Conservation (phyloP, 2,797 vertebrate genomes). For the Chelon auratus region DNA sequence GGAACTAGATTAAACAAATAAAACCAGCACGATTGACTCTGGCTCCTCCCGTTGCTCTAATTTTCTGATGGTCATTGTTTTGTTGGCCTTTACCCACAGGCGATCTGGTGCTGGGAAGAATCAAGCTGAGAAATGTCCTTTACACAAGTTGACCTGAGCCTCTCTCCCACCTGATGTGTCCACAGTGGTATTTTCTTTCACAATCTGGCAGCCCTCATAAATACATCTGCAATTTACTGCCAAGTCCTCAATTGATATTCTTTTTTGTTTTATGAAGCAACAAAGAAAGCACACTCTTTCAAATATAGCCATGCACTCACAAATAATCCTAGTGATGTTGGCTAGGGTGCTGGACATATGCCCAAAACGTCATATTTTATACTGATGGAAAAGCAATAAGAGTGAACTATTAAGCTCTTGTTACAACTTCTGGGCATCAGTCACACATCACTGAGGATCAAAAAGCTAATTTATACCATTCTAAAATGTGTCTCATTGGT, state of each 20-base stretch:
- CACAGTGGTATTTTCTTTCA: constrained; percentile 58
- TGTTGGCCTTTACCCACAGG: constrained; percentile 44
- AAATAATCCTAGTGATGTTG: constrained; percentile 42
- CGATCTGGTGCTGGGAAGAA: constrained; percentile 38
- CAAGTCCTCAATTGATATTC: constrained; percentile 31
- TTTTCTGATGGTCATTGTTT: constrained; percentile 39
- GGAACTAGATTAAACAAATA: constrained; percentile 58
- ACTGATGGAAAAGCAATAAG: constrained; percentile 54
- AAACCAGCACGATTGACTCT: constrained; percentile 60
- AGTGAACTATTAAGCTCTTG: constrained; percentile 46
- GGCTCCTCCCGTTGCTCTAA: constrained; percentile 47
- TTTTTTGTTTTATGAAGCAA: constrained; percentile 41
- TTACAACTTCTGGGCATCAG: constrained; percentile 47
- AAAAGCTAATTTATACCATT: constrained; percentile 40
- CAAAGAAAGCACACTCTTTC: constrained; percentile 54
- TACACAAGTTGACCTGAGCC: constrained; percentile 45
- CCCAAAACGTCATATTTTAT: constrained; percentile 33
- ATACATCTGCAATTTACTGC: constrained; percentile 57
- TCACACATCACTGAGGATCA: constrained; percentile 25
- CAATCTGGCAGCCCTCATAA: constrained; percentile 58
- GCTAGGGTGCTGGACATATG: constrained; percentile 27
- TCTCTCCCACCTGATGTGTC: constrained; percentile 39
- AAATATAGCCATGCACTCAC: constrained; percentile 33
- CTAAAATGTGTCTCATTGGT: constrained; percentile 46
- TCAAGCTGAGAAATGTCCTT: constrained; percentile 56